Base-by-base conservation (phyloP, 2,113 vertebrate species). In the Anas platyrhynchos region DNA sequence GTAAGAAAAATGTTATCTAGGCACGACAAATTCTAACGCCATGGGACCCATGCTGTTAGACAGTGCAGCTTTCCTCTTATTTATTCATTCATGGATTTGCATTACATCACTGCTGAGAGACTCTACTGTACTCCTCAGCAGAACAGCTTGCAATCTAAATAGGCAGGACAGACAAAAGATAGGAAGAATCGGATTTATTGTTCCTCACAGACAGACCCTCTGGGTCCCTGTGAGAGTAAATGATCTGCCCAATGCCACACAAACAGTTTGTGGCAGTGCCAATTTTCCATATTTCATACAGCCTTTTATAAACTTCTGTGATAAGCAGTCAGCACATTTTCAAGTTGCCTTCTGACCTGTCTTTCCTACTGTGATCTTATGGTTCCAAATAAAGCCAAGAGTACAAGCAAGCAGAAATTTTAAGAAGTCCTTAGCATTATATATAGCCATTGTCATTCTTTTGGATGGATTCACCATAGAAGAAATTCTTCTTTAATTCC, bases 21-120 rank as follows among this genome's bases (percentile, higher is more conserved):
- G 73, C 71, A 90, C 74, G 80, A 86, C 69, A 89, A 89, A 68
- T 89, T 89, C 41, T 77, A 79, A 92, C 79, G 82, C 48, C 50
- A 74, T 32, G 69, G 66, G 58, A 93, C 50, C 44, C 76, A 81
- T 34, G n/a, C 54, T 67, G 34, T 59, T 81, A 79, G 66, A 69
- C 38, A 83, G 85, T 20, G 26, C 13, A 89, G 48, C 46, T 83
- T 94, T 91, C 77, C 85, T 88, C 44, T 77, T 73, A 50, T 66
- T 52, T 34, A 72, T 72, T 80, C 78, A 31, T 91, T 87, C 61
- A 62, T n/a, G 77, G 69, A 55, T 62, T 82, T 89, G 81, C 52
- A 73, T 72, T 65, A 27, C 68, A 88, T 25, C 50, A 18, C 61
- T 74, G 75, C 74, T 69, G 48, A 86, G 65, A 78, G 32, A 55